Conservation (phyloP, 2,797 vertebrate genomes). For the Sparus aurata region DNA sequence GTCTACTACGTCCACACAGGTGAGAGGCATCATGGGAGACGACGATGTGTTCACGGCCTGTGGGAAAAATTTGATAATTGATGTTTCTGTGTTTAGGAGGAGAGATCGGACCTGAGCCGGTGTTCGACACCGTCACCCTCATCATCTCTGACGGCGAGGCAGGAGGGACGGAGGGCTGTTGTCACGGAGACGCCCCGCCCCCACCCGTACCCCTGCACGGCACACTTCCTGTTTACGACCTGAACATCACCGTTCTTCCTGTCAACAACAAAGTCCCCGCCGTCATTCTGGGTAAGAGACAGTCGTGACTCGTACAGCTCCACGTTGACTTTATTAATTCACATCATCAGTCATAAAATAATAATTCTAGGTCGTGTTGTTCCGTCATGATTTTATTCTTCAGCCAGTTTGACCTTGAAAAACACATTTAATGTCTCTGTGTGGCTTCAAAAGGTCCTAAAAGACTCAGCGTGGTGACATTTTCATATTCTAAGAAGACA, state of each 20-base stretch:
- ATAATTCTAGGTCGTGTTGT: too few species aligned
- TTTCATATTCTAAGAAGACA: too few species aligned
- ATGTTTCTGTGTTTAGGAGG: slow-evolving; percentile 62
- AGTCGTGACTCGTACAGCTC: too few species aligned
- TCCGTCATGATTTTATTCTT: background rate
- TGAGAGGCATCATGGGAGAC: slow-evolving; percentile 28
- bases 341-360: too few species aligned
- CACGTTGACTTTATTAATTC: too few species aligned
- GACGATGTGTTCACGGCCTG: background rate
- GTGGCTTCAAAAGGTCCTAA: background rate
- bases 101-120: slow-evolving; percentile 80
- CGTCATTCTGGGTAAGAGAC: slow-evolving; percentile 67
- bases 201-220: slow-evolving; percentile 78
- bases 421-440: background rate
- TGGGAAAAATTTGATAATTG: background rate
- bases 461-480: background rate
- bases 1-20: slow-evolving; percentile 83
- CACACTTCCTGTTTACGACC: slow-evolving; percentile 84
- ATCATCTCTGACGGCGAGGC: slow-evolving; percentile 84
- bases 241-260: slow-evolving; percentile 83
- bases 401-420: background rate
- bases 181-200: slow-evolving; percentile 74
- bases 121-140: slow-evolving; percentile 77
- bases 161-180: slow-evolving; percentile 73
- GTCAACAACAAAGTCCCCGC: slow-evolving; percentile 81